A percentile compares a stretch with the other conserved stretches of the same genome.
Conservation (phyloP, 2,888 invertebrate genomes). For the Barypeithes pellucidus region DNA sequence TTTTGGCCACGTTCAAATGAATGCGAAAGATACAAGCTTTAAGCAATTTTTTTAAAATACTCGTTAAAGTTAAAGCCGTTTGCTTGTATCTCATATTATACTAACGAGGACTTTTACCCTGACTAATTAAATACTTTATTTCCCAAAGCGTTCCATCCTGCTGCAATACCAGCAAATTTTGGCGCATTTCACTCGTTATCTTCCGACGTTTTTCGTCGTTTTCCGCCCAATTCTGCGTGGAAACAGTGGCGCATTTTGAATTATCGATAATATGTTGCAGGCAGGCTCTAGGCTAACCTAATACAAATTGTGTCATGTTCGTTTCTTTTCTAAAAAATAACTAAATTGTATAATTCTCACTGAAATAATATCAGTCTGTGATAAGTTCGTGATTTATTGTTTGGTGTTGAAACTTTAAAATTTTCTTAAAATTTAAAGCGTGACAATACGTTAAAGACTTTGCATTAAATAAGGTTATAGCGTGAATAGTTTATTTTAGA, state of each 20-base stretch:
- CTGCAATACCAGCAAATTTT: slow-evolving; percentile 45
- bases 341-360: slow-evolving; percentile 2
- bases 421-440: slow-evolving; percentile 7
- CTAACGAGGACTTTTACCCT: neutral
- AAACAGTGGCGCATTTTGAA: slow-evolving; percentile 33
- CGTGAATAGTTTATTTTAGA: slow-evolving; percentile 18
- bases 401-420: slow-evolving; percentile 30
- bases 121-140: slow-evolving; percentile 18
- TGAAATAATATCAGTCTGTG: slow-evolving; percentile 52
- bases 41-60: too few relatives aligned
- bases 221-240: slow-evolving; percentile 28
- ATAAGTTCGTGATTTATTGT: slow-evolving; percentile 52
- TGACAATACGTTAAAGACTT: slow-evolving; percentile 39
- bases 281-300: slow-evolving; percentile 49
- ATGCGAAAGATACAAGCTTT: too few relatives aligned
- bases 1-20: too few relatives aligned
- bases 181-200: slow-evolving; percentile 46
- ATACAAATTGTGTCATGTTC: slow-evolving; percentile 33
- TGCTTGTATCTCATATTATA: neutral
- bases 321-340: neutral
- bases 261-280: slow-evolving; percentile 44
- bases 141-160: slow-evolving; percentile 9
- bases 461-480: slow-evolving; percentile 23
- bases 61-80: too few relatives aligned
- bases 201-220: slow-evolving; percentile 34